phyloP scores from a whole-genome alignment of 2,113 vertebrate genomes.

The Procavia capensis region DNA sequence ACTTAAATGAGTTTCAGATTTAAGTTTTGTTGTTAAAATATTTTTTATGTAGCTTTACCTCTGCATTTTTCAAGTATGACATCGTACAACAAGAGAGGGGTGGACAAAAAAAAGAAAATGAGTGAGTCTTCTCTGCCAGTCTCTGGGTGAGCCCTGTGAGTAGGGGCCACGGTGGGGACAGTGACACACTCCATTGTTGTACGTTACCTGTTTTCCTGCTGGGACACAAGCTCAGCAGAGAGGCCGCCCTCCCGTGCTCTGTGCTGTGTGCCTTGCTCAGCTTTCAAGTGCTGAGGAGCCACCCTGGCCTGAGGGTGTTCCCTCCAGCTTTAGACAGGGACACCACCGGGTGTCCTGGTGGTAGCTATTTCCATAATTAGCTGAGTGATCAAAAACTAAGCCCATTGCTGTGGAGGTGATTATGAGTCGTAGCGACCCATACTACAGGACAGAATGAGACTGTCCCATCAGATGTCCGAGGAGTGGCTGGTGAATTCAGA shows the following conservation, averaged over 20 bases:
- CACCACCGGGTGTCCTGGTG: background rate
- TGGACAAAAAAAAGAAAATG: background rate
- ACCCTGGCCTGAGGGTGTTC: background rate
- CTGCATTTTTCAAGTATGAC: conserved; percentile 1
- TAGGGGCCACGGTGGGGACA: background rate
- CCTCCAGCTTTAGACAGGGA: background rate
- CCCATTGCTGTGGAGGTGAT: too few relatives aligned
- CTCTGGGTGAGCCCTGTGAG: background rate
- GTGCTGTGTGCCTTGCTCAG: background rate
- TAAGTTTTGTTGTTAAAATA: background rate
- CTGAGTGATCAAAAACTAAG: background rate
- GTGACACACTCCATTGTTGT: background rate
- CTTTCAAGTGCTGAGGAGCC: background rate
- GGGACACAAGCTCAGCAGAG: background rate
- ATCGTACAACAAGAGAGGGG: background rate
- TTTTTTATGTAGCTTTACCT: background rate
- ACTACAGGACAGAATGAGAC: too few relatives aligned
- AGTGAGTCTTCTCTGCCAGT: background rate
- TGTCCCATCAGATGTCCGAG: too few relatives aligned
- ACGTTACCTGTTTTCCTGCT: background rate
- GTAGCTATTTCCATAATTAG: background rate
- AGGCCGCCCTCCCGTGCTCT: background rate
- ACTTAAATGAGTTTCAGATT: conserved; percentile 1
- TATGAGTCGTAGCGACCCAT: too few relatives aligned
- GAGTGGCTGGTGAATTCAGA: too few relatives aligned